Evolutionary conservation across 2,113 vertebrate species (phyloP).

Genomic region (Megaptera novaeangliae): DNA sequence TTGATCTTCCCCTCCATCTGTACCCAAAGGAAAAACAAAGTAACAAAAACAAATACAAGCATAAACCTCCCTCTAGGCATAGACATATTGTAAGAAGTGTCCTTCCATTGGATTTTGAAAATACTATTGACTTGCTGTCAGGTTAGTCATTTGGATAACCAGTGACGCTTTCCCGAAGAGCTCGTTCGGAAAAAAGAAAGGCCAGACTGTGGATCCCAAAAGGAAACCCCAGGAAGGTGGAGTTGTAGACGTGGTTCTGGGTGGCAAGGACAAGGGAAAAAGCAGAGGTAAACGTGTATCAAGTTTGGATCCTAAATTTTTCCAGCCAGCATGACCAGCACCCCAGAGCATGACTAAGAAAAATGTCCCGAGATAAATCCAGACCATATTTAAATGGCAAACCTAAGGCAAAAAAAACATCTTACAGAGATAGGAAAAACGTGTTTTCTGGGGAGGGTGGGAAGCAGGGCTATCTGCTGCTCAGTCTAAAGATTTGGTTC

Average conservation of each 20-base stretch:
- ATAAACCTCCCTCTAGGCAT: neutral
- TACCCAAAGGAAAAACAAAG: neutral
- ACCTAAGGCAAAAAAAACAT: neutral
- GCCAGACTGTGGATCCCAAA: neutral
- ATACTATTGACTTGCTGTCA: neutral
- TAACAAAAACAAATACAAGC: neutral
- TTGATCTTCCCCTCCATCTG: neutral
- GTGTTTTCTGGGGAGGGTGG: neutral
- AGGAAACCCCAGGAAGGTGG: neutral
- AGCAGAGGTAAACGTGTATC: neutral
- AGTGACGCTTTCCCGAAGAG: neutral
- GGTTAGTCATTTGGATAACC: neutral
- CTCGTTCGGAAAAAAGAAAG: neutral
- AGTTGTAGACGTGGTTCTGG: rapidly evolving
- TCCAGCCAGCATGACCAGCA: neutral
- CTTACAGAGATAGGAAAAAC: neutral
- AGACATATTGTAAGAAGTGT: neutral
- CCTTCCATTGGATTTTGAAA: neutral
- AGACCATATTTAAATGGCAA: neutral
- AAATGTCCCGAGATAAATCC: neutral
- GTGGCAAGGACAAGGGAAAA: neutral
- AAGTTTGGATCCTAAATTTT: neutral
- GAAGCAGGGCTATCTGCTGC: neutral
- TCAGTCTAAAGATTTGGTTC: neutral
- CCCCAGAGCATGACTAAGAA: neutral